Conservation (phyloP, 2,888 invertebrate species). For the Melanostoma scalare region DNA sequence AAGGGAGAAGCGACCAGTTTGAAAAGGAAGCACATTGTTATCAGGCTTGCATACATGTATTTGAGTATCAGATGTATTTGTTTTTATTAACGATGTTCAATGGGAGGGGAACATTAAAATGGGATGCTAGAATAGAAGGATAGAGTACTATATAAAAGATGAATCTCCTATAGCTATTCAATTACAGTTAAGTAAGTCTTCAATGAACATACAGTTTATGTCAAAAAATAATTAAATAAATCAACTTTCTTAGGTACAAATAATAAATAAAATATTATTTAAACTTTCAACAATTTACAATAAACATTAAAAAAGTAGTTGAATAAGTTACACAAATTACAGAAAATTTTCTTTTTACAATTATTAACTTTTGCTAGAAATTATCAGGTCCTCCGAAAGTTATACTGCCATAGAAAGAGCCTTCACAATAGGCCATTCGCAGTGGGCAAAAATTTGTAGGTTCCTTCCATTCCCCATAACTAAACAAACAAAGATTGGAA, state of each 20-base stretch:
- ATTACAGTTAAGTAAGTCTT: slow-evolving; percentile 37
- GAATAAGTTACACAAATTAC: no score
- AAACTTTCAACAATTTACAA: no score
- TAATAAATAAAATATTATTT: no score
- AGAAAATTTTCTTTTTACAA: no score
- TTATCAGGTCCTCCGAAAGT: not conserved
- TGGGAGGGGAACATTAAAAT: slow-evolving; percentile 37
- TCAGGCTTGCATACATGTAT: slow-evolving; percentile 43
- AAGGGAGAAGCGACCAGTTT: slow-evolving; percentile 40
- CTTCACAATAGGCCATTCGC: no score
- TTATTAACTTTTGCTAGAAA: no score
- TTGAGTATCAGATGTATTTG: slow-evolving; percentile 56
- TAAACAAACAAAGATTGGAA: no score
- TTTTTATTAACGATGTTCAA: slow-evolving; percentile 60
- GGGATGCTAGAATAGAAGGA: not conserved
- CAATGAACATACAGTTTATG: not conserved
- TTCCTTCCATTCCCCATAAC: no score
- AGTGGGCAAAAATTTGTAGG: no score
- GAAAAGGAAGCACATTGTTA: slow-evolving; percentile 49
- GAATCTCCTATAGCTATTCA: slow-evolving; percentile 48
- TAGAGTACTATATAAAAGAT: slow-evolving; percentile 7
- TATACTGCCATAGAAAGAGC: not conserved
- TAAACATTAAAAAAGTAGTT: no score
- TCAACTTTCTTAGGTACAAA: no score
- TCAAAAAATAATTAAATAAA: no score